Percentiles rank a stretch among this genome's conserved stretches.
These are phyloP conservation scores for Dendrolimus kikuchii DNA, from an alignment of 1,140 invertebrate species.

Conservation along the genomic window DNA sequence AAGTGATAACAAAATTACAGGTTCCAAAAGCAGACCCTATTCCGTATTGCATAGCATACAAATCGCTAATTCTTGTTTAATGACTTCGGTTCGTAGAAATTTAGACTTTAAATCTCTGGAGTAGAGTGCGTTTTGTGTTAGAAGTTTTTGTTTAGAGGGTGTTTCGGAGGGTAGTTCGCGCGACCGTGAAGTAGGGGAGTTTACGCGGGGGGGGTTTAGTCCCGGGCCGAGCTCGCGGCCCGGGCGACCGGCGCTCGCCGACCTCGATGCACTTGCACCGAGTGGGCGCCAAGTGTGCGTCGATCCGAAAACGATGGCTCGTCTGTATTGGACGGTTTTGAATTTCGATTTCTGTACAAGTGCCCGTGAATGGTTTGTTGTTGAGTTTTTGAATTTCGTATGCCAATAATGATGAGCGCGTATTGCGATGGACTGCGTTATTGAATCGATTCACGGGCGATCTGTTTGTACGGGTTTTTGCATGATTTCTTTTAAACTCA, in stretches of 20 bases:
- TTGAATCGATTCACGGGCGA: no score
- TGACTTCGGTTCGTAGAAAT: neutral
- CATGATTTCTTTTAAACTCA: no score
- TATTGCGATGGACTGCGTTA: no score
- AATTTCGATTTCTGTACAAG: constrained; percentile 4
- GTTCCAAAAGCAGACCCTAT: constrained; percentile 54
- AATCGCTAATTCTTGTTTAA: constrained; percentile 39
- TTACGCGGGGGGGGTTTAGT: constrained; percentile 28
- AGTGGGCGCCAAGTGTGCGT: constrained; percentile 20
- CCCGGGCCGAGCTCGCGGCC: constrained; percentile 54
- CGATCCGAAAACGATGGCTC: constrained; percentile 8
- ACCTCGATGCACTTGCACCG: constrained; percentile 40
- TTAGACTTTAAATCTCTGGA: constrained; percentile 5
- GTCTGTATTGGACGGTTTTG: constrained; percentile 12
- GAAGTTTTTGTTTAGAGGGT: no score
- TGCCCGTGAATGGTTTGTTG: neutral
- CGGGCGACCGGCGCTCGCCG: constrained; percentile 39
- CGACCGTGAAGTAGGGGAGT: constrained; percentile 18
- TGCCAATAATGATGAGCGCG: no score
- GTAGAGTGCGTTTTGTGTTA: neutral
- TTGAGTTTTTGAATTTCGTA: no score
- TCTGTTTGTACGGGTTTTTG: no score
- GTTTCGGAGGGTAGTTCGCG: constrained; percentile 20
- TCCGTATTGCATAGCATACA: constrained; percentile 44
- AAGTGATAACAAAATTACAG: constrained; percentile 49